Percentiles rank a stretch among this genome's conserved stretches.
Conservation (phyloP, 2,888 invertebrate species). For the Elmis aenea region DNA sequence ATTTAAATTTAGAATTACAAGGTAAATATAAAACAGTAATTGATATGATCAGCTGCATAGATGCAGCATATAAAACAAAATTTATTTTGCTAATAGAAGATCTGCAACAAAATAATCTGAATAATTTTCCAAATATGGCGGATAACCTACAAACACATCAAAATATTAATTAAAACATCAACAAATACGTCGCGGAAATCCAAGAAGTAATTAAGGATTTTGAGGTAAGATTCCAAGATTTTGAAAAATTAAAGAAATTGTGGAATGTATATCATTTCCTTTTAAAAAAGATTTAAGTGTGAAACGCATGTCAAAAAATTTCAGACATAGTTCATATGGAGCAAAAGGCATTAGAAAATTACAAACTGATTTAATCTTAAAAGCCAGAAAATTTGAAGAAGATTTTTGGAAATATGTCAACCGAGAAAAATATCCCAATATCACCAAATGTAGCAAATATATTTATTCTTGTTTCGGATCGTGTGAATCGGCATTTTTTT, state of each 20-base stretch:
- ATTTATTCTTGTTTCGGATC: too few relatives aligned
- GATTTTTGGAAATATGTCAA: constrained; percentile 15
- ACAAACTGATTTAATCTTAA: constrained; percentile 12
- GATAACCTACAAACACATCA: background rate
- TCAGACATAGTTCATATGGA: constrained; percentile 9
- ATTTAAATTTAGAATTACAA: background rate
- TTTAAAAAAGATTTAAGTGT: too few relatives aligned
- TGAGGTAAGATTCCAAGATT: background rate
- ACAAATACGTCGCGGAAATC: too few relatives aligned
- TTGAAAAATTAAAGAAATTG: background rate
- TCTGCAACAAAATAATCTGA: constrained; percentile 1
- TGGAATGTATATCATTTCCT: background rate
- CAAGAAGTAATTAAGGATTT: background rate
- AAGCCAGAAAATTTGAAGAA: constrained; percentile 11
- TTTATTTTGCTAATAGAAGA: too few relatives aligned
- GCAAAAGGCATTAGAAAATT: too few relatives aligned
- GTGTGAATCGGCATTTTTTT: too few relatives aligned
- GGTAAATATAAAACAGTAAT: too few relatives aligned
- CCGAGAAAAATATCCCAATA: too few relatives aligned
- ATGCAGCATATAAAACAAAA: too few relatives aligned
- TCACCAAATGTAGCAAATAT: too few relatives aligned
- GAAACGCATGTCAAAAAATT: constrained; percentile 1
- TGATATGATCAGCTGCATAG: too few relatives aligned
- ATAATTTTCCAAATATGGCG: background rate
- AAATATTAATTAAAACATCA: background rate